Evolutionary conservation across 2,797 vertebrate genomes (phyloP).

Genomic region (Hydrolagus colliei): DNA sequence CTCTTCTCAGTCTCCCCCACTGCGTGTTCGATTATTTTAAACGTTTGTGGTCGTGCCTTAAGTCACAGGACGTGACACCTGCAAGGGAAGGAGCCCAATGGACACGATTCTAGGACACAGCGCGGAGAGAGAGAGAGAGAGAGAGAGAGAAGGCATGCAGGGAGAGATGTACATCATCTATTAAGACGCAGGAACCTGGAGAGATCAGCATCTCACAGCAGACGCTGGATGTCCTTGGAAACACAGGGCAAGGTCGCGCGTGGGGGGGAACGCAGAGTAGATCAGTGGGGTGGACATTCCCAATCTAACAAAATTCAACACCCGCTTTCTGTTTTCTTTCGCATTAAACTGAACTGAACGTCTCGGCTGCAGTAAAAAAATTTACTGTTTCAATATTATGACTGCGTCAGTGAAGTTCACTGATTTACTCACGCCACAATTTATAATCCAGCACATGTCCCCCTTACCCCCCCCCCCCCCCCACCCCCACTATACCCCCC

Average conservation of each 20-base stretch:
- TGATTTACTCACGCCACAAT: neutral
- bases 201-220: conserved; percentile 1
- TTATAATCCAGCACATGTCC: neutral
- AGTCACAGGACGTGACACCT: neutral
- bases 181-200: neutral
- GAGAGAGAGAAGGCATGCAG: neutral
- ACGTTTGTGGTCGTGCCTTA: neutral
- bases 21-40: neutral
- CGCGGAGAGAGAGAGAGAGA: neutral
- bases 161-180: neutral
- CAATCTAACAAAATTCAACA: too few species aligned
- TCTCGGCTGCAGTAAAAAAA: neutral
- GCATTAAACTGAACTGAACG: neutral
- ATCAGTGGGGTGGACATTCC: neutral
- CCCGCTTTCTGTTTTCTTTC: too few species aligned
- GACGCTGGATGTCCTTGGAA: neutral
- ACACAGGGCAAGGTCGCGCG: neutral
- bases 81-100: neutral
- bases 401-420: neutral
- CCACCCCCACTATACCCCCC: too few species aligned
- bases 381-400: neutral
- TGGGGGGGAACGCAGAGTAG: neutral
- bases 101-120: neutral
- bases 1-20: neutral
- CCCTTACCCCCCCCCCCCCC: too few species aligned